Base-by-base conservation (phyloP, 2,888 invertebrate genomes). In the Cenopis cana region DNA sequence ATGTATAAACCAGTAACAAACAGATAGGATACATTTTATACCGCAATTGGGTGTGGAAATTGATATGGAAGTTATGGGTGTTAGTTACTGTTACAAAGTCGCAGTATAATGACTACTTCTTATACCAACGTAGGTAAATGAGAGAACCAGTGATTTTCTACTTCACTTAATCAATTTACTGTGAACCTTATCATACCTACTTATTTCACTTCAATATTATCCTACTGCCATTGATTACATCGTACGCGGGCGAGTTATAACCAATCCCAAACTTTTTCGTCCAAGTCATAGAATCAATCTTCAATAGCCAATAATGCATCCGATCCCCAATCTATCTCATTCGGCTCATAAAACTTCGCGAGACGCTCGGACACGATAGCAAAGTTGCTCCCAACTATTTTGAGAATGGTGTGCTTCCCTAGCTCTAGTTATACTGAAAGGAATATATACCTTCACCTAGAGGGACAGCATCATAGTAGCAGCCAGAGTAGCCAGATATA, bases 271-370 rank as follows among this genome's bases (percentile, higher is more conserved):
- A 72, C 68, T 68, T 68, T 68, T 68, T 54, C 62, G 68, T 72
- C 68, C 72, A 14, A 64, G 72, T 64, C 64, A 59, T 60, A 69
- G 85, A 85, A 84, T 84, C 84, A 85, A 89, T 89, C 86, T 85
- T 83, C 82, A 85, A 89, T 84, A 85, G 87, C 85, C 85, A 89
- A 88, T 89, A 89, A 89, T 87, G 86, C 88, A 89, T 87, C 85
- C 82, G 80, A 81, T 83, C 83, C 83, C 83, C 86, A 85, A 89
- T 89, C 85, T 86, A 89, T 89, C 85, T 88, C 85, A 83, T 87
- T 86, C 86, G 85, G 84, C 81, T 86, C 87, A 86, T 90, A 88
- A 89, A 91, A 90, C 87, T 90, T 91, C 85, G 82, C 80, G 81
- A 82, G 79, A 79, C 78, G 78, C 78, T 81, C 83, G 83, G 84